Base-by-base conservation (phyloP, 2,888 invertebrate genomes). In the Nipponacmea schrenckii region DNA sequence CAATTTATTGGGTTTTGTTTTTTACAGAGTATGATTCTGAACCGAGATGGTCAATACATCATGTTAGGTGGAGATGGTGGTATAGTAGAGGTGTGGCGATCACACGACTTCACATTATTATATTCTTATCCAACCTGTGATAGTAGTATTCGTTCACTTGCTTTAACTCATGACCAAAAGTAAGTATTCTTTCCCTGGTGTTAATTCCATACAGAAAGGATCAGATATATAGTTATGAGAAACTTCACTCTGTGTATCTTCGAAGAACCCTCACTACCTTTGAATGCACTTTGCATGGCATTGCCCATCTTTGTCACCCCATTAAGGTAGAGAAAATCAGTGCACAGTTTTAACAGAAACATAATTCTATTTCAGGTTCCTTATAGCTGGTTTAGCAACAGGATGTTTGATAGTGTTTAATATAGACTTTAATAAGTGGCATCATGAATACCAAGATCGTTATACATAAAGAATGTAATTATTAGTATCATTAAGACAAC, bases 371-470 rank as follows among this genome's bases (percentile, higher is more conserved):
- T 90, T n/a, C 90, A 98, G 97, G 90, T 98, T 97, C 91, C 92
- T 99, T 81, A 91, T 99, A 86, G 98, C 98, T 83, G 99, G 99
- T 70, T 91, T 99, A 72, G 96, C 97, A 72, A 96, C 98, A 81
- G 99, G 99, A 69, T 97, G 98, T 69, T 94, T 99, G 81, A 96
- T 99, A 76, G 97, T 99, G 84, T 98, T 98, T 91, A 98, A 99
- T 91, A 97, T 99, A 89, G 98, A 99, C 91, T 99, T 99, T 92
- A 99, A 99, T 84, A 89, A 90, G 72, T 91, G 90, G 90, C 90
- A 91, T 79, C 90, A 89, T 71, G 89, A 89, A 77, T 89, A 87
- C 76, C 89, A 89, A 77, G 87, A 88, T 67, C 80, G 84, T 64
- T 86, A 86, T 77, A 78, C 76, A 24, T 77, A 75, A 71, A 66